A percentile compares a stretch with the other conserved stretches of the same genome.
phyloP scores from a whole-genome alignment of 2,797 vertebrate genomes.

The Potorous gilbertii region DNA sequence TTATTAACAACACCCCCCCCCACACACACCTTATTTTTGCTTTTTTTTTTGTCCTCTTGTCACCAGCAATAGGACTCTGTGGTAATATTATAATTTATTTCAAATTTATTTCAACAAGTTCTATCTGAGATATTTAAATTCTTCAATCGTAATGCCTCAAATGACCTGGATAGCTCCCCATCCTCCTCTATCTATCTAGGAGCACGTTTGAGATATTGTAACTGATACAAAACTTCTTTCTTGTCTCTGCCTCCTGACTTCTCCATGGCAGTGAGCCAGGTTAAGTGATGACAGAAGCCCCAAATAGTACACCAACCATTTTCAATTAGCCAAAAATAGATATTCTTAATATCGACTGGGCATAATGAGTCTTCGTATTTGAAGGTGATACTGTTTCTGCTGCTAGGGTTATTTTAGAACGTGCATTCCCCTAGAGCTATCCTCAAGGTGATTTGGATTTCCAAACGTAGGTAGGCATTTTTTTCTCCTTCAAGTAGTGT shows the following conservation, averaged over 20 bases:
- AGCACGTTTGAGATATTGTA: background rate
- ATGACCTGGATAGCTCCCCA: conserved; percentile 11
- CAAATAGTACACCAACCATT: background rate
- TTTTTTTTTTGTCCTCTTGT: conserved; percentile 42
- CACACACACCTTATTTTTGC: background rate
- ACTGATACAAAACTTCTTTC: background rate
- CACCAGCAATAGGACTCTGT: conserved; percentile 73
- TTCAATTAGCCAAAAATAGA: conserved; percentile 8
- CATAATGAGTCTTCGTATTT: background rate
- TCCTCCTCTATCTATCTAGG: background rate
- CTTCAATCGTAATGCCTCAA: conserved; percentile 68
- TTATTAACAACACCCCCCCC: background rate
- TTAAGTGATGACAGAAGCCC: conserved; percentile 21
- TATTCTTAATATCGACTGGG: background rate
- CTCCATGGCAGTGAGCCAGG: background rate
- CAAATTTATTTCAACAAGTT: conserved; percentile 77
- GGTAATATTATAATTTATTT: conserved; percentile 80
- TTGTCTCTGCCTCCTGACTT: background rate
- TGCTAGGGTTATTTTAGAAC: background rate
- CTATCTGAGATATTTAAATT: conserved; percentile 68
- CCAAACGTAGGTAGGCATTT: background rate
- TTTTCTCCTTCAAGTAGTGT: background rate
- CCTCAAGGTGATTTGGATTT: conserved; percentile 6
- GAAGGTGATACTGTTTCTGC: background rate
- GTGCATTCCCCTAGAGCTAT: background rate